Conservation (phyloP, 2,113 vertebrate genomes). For the Ochotona curzoniae region DNA sequence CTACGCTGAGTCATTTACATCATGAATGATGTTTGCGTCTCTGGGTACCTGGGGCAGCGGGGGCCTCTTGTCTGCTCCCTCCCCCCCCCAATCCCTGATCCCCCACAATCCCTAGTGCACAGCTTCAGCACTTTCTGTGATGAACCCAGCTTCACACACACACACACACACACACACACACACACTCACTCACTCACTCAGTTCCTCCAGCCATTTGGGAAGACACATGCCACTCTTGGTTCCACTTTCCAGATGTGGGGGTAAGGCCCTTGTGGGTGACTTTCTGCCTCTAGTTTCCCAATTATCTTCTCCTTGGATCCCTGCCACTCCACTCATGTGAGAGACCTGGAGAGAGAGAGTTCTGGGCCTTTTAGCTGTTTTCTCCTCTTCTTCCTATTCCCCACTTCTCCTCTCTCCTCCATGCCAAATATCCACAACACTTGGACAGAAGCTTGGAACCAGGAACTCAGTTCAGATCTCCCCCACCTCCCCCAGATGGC, state of each 20-base stretch:
- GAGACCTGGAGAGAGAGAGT: no score
- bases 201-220: not conserved
- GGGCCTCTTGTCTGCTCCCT: not conserved
- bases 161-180: rapidly evolving
- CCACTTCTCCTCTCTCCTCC: no score
- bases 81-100: no score
- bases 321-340: no score
- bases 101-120: no score
- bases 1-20: no score
- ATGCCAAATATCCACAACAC: no score
- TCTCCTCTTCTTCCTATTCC: no score
- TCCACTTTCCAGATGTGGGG: not conserved
- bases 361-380: no score
- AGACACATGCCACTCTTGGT: not conserved
- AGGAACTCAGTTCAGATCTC: no score
- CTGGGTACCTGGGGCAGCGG: not conserved
- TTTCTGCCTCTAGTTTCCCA: not conserved
- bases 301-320: not conserved
- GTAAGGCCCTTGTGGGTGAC: not conserved
- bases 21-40: not conserved
- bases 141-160: not conserved
- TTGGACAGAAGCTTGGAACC: no score
- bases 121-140: not conserved
- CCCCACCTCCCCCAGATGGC: no score
- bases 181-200: not conserved